Base-by-base conservation (phyloP, 1,140 invertebrate genomes). In the Drosophila repletoides region DNA sequence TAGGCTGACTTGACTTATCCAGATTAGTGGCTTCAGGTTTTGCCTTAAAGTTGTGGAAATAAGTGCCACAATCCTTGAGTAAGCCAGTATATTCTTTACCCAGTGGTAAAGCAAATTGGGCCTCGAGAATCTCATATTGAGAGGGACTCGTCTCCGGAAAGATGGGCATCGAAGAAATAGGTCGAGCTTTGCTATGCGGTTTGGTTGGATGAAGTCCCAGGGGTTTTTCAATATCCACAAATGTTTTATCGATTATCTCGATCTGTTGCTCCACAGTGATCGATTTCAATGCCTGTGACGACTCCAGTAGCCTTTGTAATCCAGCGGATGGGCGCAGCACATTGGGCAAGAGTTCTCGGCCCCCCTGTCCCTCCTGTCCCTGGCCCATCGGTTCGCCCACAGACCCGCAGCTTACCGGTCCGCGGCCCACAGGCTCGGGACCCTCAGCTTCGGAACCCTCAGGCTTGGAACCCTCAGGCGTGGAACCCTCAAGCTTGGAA, bases 41-140 rank as follows among this genome's bases (percentile, higher is more conserved):
- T 6, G 3, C 5, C n/a, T 41, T 55, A 1, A 81, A 80, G 26
- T 81, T 80, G 1, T 81, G 2, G 12, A 60, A 17, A 17, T 41
- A 56, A 7, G 24, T 40, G 22, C 76, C 76, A 14, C 52, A 72
- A 9, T 80, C 67, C n/a, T 58, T 80, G 1, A 80, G 36, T 2
- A 80, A 6, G 1, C 40, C 40, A 17, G 36, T 52, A 10, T 0
- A 28, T 2, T 5, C 36, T 3, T 48, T 24, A 0, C 28, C 19
- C 1, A 76, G 66, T 0, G 76, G 43, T 24, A 61, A 38, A 5
- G 59, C 66, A 2, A 80, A 80, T 1, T 63, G 56, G 0, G 67
- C 29, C 21, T 80, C 55, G 1, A 71, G 34, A 1, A 80, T 52
- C 3, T 19, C 31, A 0, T 17, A 24, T 0, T 12, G 2, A 2